Evolutionary conservation across 2,113 vertebrate genomes (phyloP).

Genomic region (Chaenocephalus aceratus): DNA sequence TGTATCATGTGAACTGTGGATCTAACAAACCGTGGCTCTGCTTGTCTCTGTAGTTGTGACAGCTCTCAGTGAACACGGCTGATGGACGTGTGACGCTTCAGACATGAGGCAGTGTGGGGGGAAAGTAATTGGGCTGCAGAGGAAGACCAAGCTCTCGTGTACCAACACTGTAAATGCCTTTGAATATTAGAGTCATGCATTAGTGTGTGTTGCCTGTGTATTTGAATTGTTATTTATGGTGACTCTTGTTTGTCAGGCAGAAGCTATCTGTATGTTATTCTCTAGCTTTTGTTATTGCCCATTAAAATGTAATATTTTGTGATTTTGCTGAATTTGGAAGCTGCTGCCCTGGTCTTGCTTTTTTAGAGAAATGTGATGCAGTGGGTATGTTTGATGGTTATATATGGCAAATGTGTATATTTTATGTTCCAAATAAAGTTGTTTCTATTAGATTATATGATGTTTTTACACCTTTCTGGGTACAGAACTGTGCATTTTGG

Average conservation of each 20-base stretch:
- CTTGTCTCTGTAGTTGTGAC: neutral
- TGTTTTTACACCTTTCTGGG: neutral
- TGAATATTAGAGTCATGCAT: slow-evolving; percentile 24
- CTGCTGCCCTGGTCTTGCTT: slow-evolving; percentile 25
- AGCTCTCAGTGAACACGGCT: neutral
- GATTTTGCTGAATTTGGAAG: slow-evolving; percentile 15
- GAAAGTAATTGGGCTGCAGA: slow-evolving; percentile 20
- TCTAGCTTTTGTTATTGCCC: slow-evolving; percentile 17
- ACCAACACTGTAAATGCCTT: slow-evolving; percentile 1
- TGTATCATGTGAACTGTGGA: slow-evolving; percentile 20
- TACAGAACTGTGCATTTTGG: neutral
- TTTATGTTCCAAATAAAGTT: slow-evolving; percentile 68
- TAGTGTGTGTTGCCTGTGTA: slow-evolving; percentile 28
- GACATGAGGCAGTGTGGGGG: neutral
- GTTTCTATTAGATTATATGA: neutral
- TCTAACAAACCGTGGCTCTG: slow-evolving; percentile 14
- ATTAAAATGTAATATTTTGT: slow-evolving; percentile 38
- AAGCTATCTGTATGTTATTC: slow-evolving; percentile 22
- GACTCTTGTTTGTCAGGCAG: neutral
- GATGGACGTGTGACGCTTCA: slow-evolving; percentile 8
- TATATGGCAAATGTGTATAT: slow-evolving; percentile 7
- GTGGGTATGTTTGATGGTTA: slow-evolving; percentile 29
- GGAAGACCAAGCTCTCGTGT: slow-evolving; percentile 2
- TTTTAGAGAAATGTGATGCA: slow-evolving; percentile 28
- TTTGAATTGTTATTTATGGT: slow-evolving; percentile 37